Evolutionary conservation across 2,113 vertebrate species (phyloP), one percentile per base, ranked within the genome.

Genomic region (Symphodus melops): DNA sequence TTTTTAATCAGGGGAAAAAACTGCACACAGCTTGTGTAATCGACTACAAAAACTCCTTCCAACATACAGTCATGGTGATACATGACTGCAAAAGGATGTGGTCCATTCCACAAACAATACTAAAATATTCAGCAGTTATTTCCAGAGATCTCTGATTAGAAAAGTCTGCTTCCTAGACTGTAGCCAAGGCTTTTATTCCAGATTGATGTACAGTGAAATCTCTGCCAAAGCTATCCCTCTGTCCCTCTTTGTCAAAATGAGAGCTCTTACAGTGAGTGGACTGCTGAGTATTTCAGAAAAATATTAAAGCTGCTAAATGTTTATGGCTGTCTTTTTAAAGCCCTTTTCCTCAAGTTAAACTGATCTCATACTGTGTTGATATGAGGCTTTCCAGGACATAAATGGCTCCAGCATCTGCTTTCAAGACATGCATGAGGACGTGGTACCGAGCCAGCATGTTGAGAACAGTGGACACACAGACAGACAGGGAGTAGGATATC

Each of bases 391-490:
- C 28, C 53, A 16, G 68, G 53, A 86, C 57, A 83, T 72, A 74
- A 68, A 83, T 82, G 58, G 67, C 72, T 82, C 75, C 70, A 76
- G 59, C 87, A 87, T 84, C 83, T 90, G 90, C 75, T 84, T 61
- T 60, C 8, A 70, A 69, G 75, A 74, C 81, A 42, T 71, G 74
- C 49, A 70, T 65, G 78, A 57, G 74, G 82, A 83, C 53, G 13
- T 54, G 77, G 53, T 74, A 23, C 64, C 56, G 75, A 82, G 79
- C 69, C 69, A 67, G 73, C 49, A 33, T 71, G 78, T 54, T 82
- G 74, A 83, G 75, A 83, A 44, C 66, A 66, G 71, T 73, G 77
- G 71, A 83, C 77, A 41, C 52, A 72, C 71, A 69, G 68, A 82
- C 73, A 59, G 75, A 83, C 16, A 19, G 17, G 80, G 62, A 63